Evolutionary conservation across 2,888 invertebrate species (phyloP).

Genomic region (Hedya salicella): DNA sequence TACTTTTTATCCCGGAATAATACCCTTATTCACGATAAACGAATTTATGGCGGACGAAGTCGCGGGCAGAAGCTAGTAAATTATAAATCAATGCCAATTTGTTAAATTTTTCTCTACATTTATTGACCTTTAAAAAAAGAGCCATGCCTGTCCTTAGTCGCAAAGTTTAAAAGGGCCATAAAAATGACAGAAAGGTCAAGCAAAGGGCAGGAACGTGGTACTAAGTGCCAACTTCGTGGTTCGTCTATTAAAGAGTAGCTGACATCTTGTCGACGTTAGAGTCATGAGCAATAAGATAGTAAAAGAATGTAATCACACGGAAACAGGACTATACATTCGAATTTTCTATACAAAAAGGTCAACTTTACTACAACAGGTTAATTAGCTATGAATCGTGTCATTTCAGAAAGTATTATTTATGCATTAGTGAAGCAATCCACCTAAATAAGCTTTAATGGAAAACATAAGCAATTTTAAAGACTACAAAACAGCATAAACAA

Average conservation of each 20-base stretch:
- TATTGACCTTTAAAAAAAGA: slow-evolving; percentile 33
- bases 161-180: slow-evolving; percentile 46
- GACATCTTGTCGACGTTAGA: slow-evolving; percentile 25
- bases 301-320: too few relatives aligned
- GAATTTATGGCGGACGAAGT: too few relatives aligned
- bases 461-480: not conserved
- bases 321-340: too few relatives aligned
- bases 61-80: too few relatives aligned
- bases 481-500: slow-evolving; percentile 5
- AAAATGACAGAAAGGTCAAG: slow-evolving; percentile 45
- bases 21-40: too few relatives aligned
- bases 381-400: too few relatives aligned
- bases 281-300: not conserved
- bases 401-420: too few relatives aligned
- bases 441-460: not conserved
- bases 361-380: too few relatives aligned
- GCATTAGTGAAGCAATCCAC: too few relatives aligned
- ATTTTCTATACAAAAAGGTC: too few relatives aligned
- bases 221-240: slow-evolving; percentile 37
- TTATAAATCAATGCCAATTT: not conserved
- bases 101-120: slow-evolving; percentile 18
- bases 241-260: slow-evolving; percentile 50
- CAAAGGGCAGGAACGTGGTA: slow-evolving; percentile 36
- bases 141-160: slow-evolving; percentile 22
- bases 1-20: too few relatives aligned